phyloP scores from a whole-genome alignment of 2,113 vertebrate species.

The Cynoglossus semilaevis region DNA sequence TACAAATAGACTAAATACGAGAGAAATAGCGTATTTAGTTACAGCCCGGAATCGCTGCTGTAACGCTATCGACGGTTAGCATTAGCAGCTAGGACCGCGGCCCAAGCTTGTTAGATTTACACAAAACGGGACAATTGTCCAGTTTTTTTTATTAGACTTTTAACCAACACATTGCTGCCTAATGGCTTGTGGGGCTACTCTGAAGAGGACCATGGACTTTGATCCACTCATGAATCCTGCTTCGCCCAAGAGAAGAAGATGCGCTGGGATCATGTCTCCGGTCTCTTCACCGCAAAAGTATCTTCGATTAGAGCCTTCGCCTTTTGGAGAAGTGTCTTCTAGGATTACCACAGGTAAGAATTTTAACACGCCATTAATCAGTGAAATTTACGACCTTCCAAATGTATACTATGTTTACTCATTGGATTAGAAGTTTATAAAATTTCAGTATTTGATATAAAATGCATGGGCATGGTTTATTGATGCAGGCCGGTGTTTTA shows the following conservation, averaged over 20 bases:
- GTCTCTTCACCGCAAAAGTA: constrained; percentile 92
- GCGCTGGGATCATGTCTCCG: constrained; percentile 82
- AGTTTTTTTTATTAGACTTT: background rate
- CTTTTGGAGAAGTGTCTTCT: constrained; percentile 91
- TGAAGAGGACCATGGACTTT: constrained; percentile 96
- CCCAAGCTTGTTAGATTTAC: constrained; percentile 15
- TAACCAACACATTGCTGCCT: background rate
- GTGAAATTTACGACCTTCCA: too few relatives aligned
- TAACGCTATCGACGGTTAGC: constrained; percentile 44
- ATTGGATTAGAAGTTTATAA: too few relatives aligned
- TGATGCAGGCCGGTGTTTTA: too few relatives aligned
- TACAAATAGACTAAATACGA: constrained; percentile 6
- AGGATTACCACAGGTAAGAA: constrained; percentile 87
- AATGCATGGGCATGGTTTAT: too few relatives aligned
- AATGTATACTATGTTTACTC: too few relatives aligned
- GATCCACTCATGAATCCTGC: constrained; percentile 88
- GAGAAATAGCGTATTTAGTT: constrained; percentile 10
- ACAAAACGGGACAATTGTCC: background rate
- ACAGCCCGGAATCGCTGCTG: constrained; percentile 37
- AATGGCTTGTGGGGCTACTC: constrained; percentile 96
- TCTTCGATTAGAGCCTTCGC: constrained; percentile 92
- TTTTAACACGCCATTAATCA: background rate
- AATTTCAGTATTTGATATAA: too few relatives aligned
- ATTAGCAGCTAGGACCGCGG: constrained; percentile 33
- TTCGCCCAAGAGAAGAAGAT: constrained; percentile 91